These are phyloP conservation scores for Mus pahari DNA, from an alignment of 2,113 vertebrate species.

Conservation along the genomic window DNA sequence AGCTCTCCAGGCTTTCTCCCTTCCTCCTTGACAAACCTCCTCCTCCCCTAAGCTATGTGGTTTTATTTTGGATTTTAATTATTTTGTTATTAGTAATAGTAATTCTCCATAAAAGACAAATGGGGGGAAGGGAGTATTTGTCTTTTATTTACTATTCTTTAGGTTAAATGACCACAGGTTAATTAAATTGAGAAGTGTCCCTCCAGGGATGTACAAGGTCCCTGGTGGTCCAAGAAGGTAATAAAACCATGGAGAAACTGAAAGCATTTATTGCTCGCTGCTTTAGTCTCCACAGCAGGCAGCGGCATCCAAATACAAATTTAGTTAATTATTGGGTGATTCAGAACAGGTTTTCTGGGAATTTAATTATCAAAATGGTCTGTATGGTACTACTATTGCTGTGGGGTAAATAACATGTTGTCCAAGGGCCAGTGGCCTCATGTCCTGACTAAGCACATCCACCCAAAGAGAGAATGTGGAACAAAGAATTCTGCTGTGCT, in stretches of 20 bases:
- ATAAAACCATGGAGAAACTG: slow-evolving; percentile 69
- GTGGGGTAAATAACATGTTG: slow-evolving; percentile 51
- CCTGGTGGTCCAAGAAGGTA: slow-evolving; percentile 45
- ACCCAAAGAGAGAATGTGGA: slow-evolving; percentile 14
- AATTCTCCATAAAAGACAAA: slow-evolving; percentile 65
- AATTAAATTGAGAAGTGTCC: slow-evolving; percentile 78
- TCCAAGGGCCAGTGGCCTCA: slow-evolving; percentile 43
- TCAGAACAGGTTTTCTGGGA: slow-evolving; percentile 74
- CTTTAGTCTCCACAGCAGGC: slow-evolving; percentile 55
- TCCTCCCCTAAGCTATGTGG: not conserved
- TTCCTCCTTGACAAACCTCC: not conserved
- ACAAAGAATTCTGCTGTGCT: slow-evolving; percentile 50
- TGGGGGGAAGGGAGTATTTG: slow-evolving; percentile 49
- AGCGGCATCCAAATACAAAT: slow-evolving; percentile 69
- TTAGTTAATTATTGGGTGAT: slow-evolving; percentile 52
- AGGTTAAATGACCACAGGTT: slow-evolving; percentile 72
- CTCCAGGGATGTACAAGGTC: slow-evolving; percentile 46
- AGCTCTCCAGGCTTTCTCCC: not conserved
- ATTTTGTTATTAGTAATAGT: slow-evolving; percentile 21
- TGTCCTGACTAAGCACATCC: slow-evolving; percentile 63
- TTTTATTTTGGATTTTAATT: slow-evolving; percentile 65
- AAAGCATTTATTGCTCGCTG: not conserved
- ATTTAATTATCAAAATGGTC: slow-evolving; percentile 70
- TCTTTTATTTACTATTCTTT: slow-evolving; percentile 71
- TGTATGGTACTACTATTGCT: slow-evolving; percentile 26